These are phyloP conservation scores for Todiramphus chloris DNA, from an alignment of 2,113 vertebrate species.

Conservation along the genomic window DNA sequence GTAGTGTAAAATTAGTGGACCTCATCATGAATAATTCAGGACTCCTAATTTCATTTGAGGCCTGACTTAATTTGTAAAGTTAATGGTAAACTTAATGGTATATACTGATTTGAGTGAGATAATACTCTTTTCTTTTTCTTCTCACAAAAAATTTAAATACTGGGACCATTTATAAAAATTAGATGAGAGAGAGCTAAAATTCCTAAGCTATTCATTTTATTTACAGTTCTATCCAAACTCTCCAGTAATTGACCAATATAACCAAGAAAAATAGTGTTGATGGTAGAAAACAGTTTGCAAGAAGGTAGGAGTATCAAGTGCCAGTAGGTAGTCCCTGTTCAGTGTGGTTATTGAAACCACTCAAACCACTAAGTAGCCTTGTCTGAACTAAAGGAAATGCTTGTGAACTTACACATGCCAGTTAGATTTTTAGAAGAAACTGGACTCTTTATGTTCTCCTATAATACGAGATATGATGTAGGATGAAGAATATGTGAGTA, in stretches of 20 bases:
- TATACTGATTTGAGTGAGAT: constrained; percentile 10
- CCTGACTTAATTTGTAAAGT: constrained; percentile 33
- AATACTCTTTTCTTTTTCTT: neutral
- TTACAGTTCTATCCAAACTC: neutral
- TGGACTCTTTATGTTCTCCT: neutral
- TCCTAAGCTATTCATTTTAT: neutral
- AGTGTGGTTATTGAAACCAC: neutral
- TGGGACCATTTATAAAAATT: neutral
- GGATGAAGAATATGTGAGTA: neutral
- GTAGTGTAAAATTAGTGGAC: neutral
- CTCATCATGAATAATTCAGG: constrained; percentile 38
- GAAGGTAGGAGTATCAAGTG: neutral
- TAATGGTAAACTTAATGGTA: constrained; percentile 23
- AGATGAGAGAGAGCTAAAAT: neutral
- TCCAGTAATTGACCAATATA: neutral
- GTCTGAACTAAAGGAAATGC: neutral
- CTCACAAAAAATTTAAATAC: neutral
- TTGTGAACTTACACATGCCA: neutral
- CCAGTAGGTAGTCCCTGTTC: neutral
- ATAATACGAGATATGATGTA: fast-evolving
- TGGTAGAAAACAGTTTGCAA: neutral
- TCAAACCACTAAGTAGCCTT: neutral
- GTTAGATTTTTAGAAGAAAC: neutral
- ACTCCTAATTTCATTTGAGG: constrained; percentile 28
- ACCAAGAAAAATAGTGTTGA: neutral